Evolutionary conservation across 2,888 invertebrate species (phyloP).

Genomic region (Scaptomyza polygonia): DNA sequence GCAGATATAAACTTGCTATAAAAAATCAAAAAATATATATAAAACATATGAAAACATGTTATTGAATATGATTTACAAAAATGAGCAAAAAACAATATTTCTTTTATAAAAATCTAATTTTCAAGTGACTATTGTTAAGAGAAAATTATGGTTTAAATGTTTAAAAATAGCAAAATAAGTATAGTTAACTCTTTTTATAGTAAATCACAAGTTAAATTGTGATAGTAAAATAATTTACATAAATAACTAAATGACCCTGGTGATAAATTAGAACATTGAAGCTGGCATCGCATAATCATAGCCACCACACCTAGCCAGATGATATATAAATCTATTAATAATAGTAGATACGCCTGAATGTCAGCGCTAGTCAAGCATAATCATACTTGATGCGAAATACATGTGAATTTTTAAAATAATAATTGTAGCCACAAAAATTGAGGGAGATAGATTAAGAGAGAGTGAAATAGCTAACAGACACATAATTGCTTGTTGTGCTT

Average conservation of each 20-base stretch:
- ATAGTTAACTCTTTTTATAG: neutral
- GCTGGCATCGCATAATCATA: conserved; percentile 19
- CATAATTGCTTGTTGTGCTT: conserved; percentile 75
- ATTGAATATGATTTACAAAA: too few relatives aligned
- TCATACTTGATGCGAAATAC: conserved; percentile 23
- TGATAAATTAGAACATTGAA: conserved; percentile 24
- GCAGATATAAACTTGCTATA: too few relatives aligned
- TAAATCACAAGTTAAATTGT: neutral
- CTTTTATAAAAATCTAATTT: too few relatives aligned
- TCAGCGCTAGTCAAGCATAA: conserved; percentile 20
- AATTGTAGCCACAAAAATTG: conserved; percentile 27
- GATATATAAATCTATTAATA: conserved; percentile 14
- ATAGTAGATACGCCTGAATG: conserved; percentile 28
- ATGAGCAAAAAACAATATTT: too few relatives aligned
- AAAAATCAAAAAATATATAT: neutral
- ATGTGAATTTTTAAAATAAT: conserved; percentile 16
- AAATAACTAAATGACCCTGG: conserved; percentile 34
- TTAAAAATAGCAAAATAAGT: too few relatives aligned
- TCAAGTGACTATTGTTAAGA: too few relatives aligned
- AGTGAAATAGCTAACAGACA: conserved; percentile 27
- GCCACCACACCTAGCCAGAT: conserved; percentile 11
- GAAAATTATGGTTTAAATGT: too few relatives aligned
- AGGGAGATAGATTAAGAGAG: neutral
- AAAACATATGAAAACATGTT: too few relatives aligned
- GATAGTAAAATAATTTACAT: conserved; percentile 41